phyloP scores from a whole-genome alignment of 2,888 invertebrate genomes.

The Andrena flavipes region DNA sequence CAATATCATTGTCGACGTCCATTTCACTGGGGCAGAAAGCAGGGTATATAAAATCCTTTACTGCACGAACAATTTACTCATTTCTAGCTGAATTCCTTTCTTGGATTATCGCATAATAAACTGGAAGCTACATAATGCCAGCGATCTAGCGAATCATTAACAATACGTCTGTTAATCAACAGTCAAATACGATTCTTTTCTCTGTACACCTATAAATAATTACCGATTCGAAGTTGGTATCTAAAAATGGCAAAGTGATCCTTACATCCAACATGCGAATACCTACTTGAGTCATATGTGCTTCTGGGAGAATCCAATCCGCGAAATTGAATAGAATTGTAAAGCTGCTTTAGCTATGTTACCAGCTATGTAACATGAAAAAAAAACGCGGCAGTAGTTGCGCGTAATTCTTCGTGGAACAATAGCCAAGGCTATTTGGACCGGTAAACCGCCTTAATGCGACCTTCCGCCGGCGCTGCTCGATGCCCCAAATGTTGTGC shows the following conservation, averaged over 20 bases:
- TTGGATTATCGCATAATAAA: not conserved
- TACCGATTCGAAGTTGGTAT: no score
- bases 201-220: no score
- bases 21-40: not conserved
- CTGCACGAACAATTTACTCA: constrained; percentile 1
- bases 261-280: no score
- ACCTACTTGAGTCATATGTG: not conserved
- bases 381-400: not conserved
- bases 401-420: not conserved
- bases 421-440: constrained; percentile 15
- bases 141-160: not conserved
- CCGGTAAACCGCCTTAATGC: constrained; percentile 36
- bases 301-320: not conserved
- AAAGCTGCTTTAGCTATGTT: not conserved
- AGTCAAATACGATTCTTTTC: not conserved
- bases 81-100: not conserved
- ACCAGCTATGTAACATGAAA: not conserved
- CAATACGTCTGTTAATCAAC: not conserved
- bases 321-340: not conserved
- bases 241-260: no score
- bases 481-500: constrained; percentile 16
- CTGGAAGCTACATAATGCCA: not conserved
- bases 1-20: constrained; percentile 1
- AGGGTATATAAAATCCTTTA: not conserved
- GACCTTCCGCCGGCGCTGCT: not conserved